A percentile compares a stretch with the other conserved stretches of the same genome.
Conservation (phyloP, 2,797 vertebrate genomes). For the Sorex maritimensis region DNA sequence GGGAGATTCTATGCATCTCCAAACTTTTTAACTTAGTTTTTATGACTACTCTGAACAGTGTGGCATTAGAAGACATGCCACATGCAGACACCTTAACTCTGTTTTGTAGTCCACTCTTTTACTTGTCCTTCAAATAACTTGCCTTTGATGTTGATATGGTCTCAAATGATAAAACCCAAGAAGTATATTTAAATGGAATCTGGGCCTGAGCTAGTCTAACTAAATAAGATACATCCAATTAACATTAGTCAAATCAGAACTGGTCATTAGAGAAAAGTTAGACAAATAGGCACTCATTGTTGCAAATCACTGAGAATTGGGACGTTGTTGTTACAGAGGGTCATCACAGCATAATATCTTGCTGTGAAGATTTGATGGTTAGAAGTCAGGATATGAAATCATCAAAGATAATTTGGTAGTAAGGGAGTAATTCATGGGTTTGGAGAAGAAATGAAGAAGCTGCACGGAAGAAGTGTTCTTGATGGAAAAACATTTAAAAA, state of each 20-base stretch:
- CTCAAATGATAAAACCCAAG: background rate
- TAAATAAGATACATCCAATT: background rate
- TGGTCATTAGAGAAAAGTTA: background rate
- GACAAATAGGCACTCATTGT: background rate
- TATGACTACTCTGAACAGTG: background rate
- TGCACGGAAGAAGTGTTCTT: background rate
- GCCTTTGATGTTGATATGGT: background rate
- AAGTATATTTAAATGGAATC: background rate
- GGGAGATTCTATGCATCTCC: background rate
- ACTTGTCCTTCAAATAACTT: background rate
- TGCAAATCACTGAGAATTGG: constrained; percentile 1
- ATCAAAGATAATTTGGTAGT: background rate
- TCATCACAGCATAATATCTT: background rate
- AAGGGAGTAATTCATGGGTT: background rate
- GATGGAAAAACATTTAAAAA: background rate
- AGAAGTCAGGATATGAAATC: background rate
- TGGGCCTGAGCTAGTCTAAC: background rate
- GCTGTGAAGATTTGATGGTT: background rate
- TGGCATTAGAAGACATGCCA: background rate
- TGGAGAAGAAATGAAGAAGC: background rate
- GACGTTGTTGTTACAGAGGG: background rate
- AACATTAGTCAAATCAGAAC: background rate
- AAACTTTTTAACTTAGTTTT: background rate
- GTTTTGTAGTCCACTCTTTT: background rate
- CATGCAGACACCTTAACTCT: background rate